A percentile compares a stretch with the other conserved stretches of the same genome.
Evolutionary conservation across 2,888 invertebrate genomes (phyloP).

Genomic region (Tetranychus piercei): DNA sequence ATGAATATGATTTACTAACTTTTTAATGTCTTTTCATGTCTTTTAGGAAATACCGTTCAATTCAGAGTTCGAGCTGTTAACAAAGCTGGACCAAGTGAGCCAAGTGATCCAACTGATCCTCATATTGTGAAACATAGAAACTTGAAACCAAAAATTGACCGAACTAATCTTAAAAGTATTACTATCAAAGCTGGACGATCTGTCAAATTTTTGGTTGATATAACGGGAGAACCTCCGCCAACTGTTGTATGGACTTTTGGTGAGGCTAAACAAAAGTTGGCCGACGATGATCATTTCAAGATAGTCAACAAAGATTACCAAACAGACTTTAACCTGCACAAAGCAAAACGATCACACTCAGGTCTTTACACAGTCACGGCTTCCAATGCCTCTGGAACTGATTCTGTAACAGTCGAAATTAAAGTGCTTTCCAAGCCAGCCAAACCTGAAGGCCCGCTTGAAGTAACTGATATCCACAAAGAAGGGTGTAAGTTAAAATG

Average conservation of each 20-base stretch:
- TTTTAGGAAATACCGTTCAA: conserved; percentile 61
- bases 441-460: conserved; percentile 55
- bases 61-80: conserved; percentile 75
- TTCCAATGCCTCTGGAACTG: conserved; percentile 78
- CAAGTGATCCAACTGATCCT: conserved; percentile 49
- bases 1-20: too few species aligned
- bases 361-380: conserved; percentile 77
- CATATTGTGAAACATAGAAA: conserved; percentile 68
- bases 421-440: conserved; percentile 46
- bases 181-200: conserved; percentile 79
- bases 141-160: conserved; percentile 87
- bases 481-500: conserved; percentile 75
- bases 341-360: conserved; percentile 56
- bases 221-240: conserved; percentile 34
- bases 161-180: conserved; percentile 73
- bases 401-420: conserved; percentile 73
- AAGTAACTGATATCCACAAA: conserved; percentile 70
- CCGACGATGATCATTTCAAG: conserved; percentile 31
- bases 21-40: conserved; percentile 56
- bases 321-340: conserved; percentile 67
- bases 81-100: conserved; percentile 35
- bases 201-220: conserved; percentile 73
- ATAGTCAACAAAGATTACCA: conserved; percentile 48
- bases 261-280: conserved; percentile 36
- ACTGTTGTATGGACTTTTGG: conserved; percentile 34